Evolutionary conservation across 2,888 invertebrate species (phyloP), one percentile per base, ranked within the genome.

Genomic region (Neria commutata): DNA sequence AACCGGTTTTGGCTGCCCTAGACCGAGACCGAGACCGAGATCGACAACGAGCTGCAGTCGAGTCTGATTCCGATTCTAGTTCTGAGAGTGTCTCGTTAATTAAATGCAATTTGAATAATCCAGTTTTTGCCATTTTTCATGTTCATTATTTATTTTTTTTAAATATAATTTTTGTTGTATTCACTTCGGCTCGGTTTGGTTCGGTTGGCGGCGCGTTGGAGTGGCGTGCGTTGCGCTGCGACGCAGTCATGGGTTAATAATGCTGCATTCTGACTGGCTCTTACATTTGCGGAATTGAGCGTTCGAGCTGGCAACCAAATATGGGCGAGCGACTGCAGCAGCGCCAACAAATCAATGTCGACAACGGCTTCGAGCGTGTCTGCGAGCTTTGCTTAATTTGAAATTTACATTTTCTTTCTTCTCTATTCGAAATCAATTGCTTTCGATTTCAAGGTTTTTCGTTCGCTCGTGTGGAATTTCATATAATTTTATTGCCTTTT

Each of bases 221-320:
- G 21, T 29, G 49, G 16, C 8, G 51, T n/a, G 26, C 19, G 14
- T 24, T 8, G 34, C 51, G 17, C 40, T 34, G 21, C 11, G 19
- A 14, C 8, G 40, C 49, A n/a, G 26, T n/a, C 46, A 23, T 23
- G 55, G 59, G 47, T 52, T 46, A 55, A 55, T 42, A 55, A 51
- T 55, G 59, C 59, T 45, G 40, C 59, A 42, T 52, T 60, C 48
- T 60, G 59, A 60, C 56, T 60, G 59, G 59, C 61, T 45, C 42
- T 21, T 37, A 26, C 53, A 21, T 72, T 75, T 76, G 76, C 76
- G 76, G 76, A 76, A 76, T 77, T 72, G 71, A 74, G 65, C 69
- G 62, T 67, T 71, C 67, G 66, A 65, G 66, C 67, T 70, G 73
- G 75, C 68, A 74, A 71, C 70, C 72, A 67, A 74, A 74, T 73